Conservation (phyloP, 2,797 vertebrate genomes). For the Acanthis flammea region DNA sequence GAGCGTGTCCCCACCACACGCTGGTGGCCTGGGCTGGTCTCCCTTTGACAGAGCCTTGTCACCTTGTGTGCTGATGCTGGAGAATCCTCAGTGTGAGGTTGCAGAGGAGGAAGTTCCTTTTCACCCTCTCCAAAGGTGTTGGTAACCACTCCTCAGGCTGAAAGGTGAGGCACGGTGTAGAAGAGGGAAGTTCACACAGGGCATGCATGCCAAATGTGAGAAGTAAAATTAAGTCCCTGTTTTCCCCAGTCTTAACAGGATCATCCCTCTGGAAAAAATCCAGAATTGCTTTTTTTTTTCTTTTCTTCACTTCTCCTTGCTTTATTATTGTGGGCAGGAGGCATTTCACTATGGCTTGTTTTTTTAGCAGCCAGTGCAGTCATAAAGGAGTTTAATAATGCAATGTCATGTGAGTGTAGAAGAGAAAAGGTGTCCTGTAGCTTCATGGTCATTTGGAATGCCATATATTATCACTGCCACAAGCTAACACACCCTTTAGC, state of each 20-base stretch:
- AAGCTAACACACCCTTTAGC: not conserved
- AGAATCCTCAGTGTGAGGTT: not conserved
- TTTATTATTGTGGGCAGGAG: not conserved
- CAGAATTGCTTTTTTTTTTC: not conserved
- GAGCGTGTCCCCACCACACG: not conserved
- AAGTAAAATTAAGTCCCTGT: not conserved
- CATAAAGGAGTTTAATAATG: not conserved
- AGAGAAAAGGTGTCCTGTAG: not conserved
- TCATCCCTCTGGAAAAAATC: not conserved
- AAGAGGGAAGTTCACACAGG: not conserved
- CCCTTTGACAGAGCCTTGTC: not conserved
- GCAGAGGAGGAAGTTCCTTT: not conserved
- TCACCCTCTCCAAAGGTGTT: not conserved
- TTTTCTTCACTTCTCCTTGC: not conserved
- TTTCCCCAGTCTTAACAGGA: not conserved
- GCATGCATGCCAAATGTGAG: rapidly evolving
- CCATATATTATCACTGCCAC: not conserved
- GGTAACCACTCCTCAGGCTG: not conserved
- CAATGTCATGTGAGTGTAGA: not conserved
- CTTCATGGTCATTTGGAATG: not conserved
- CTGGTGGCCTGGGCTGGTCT: not conserved
- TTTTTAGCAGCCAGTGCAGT: not conserved
- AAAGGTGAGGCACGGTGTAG: not conserved
- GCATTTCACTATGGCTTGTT: not conserved
- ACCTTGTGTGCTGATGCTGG: not conserved